Base-by-base conservation (phyloP, 2,113 vertebrate genomes). In the Pithys albifrons region DNA sequence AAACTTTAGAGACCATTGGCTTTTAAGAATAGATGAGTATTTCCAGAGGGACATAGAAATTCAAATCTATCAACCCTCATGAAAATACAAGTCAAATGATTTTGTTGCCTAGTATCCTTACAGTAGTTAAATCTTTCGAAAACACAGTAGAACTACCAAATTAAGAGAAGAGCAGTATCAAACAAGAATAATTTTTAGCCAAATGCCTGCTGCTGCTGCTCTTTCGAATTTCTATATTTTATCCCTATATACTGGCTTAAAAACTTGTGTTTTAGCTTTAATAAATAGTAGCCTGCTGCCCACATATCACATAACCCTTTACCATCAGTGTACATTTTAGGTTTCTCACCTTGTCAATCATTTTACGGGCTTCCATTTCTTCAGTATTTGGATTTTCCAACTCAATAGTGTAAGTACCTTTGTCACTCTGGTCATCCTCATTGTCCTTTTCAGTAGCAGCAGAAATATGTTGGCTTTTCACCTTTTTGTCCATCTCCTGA, bases 351-450 rank as follows among this genome's bases (percentile, higher is more conserved):
- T 99, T 99, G 97, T 99, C 99, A 94, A 99, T 99, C 99, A 99
- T 99, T 95, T 98, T 99, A 55, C 99, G 98, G 84, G 99, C 99
- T 98, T 99, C 99, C 97, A 99, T 98, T 95, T 99, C 99, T 96
- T 99, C 99, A 73, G 98, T 97, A 97, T 99, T 99, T 81, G 97
- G 98, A 95, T 99, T 99, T 97, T 99, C 99, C 98, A 99, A 97
- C 95, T 99, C 99, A 62, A 99, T 99, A 85, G 99, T 99, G 94
- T 99, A 99, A 89, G 99, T 99, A 82, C 99, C 99, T 97, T 99
- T 99, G 96, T 99, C 99, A 78, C 99, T 99, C 96, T 99, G 99
- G 93, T 99, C 98, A 79, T 99, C 99, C 52, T 99, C 99, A 85
- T 98, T 98, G 89, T 98, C 98, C 94, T 98, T 98, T 91, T 98